Evolutionary conservation across 2,888 invertebrate genomes (phyloP), one percentile per base, ranked within the genome.

Genomic region (Caenorhabditis afra): DNA sequence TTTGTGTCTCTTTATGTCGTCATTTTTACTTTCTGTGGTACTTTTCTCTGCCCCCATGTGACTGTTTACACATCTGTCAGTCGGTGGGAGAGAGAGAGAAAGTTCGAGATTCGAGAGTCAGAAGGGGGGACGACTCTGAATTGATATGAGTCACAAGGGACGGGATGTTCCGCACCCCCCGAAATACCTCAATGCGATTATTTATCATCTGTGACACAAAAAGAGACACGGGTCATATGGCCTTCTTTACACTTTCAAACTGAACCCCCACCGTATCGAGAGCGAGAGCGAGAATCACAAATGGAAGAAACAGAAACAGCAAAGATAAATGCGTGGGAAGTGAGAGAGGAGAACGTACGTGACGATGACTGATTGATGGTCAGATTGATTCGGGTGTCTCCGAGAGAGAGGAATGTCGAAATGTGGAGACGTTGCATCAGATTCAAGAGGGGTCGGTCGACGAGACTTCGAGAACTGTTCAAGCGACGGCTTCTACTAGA

Each of bases 171-270:
- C 29, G 29, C 29, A 29, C 7, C 29, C n/a, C n/a, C n/a, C n/a
- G n/a, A n/a, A n/a, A n/a, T n/a, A n/a, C n/a, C n/a, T n/a, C 29
- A 29, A 29, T 29, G 29, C 29, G 29, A 29, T 22, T 68, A 68
- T 68, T 68, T 68, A 68, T 68, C 68, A 68, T 68, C 49, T 41
- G 29, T 7, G 29, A 29, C 4, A 29, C 3, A 5, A 7, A 29
- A 3, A 29, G 39, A 22, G 20, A 39, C 67, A 44, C 68, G 57
- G 52, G 68, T 68, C 68, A 68, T 68, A 68, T 68, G 68, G 68
- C 50, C 41, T 41, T 41, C 59, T 68, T 68, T 52, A 58, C 29
- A 29, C 4, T 29, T 53, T 65, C 65, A 52, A 44, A 16, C 10
- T 12, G 53, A 65, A 65, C 65, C 29, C 29, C 3, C 7, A 29